phyloP scores from a whole-genome alignment of 2,797 vertebrate genomes.

The Crenuchus spilurus region DNA sequence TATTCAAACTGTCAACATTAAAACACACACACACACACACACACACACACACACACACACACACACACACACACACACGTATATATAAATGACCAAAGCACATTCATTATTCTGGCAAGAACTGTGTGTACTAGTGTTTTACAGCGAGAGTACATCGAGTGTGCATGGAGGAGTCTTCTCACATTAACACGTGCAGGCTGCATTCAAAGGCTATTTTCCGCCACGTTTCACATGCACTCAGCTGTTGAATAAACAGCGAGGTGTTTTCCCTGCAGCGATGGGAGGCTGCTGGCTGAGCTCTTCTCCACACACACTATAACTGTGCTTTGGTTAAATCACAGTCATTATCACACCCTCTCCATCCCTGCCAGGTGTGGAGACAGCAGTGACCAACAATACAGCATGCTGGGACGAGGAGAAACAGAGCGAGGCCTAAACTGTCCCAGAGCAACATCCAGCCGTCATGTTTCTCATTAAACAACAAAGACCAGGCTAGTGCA shows the following conservation, averaged over 20 bases:
- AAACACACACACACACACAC: no score
- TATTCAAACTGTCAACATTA: no score
- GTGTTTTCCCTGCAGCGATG: slow-evolving; percentile 54
- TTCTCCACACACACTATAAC: slow-evolving; percentile 43
- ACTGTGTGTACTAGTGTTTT: slow-evolving; percentile 16
- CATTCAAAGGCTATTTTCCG: slow-evolving; percentile 59
- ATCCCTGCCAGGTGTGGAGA: slow-evolving; percentile 48
- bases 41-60: no score
- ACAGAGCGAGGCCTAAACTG: slow-evolving; percentile 16
- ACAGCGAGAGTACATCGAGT: not conserved
- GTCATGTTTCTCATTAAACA: slow-evolving; percentile 25
- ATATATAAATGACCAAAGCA: no score
- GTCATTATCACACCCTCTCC: slow-evolving; percentile 41
- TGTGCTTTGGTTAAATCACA: slow-evolving; percentile 42
- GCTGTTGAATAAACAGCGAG: slow-evolving; percentile 65
- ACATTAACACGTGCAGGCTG: slow-evolving; percentile 54
- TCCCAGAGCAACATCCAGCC: slow-evolving; percentile 9
- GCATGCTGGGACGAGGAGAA: slow-evolving; percentile 38
- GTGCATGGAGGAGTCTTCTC: slow-evolving; percentile 44
- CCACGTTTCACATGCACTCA: slow-evolving; percentile 63
- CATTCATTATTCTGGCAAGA: not conserved
- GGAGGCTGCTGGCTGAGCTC: slow-evolving; percentile 28
- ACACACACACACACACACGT: no score
- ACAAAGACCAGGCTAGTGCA: not conserved
- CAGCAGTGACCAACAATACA: not conserved